phyloP scores from a whole-genome alignment of 2,797 vertebrate genomes.

The Molossus molossus region DNA sequence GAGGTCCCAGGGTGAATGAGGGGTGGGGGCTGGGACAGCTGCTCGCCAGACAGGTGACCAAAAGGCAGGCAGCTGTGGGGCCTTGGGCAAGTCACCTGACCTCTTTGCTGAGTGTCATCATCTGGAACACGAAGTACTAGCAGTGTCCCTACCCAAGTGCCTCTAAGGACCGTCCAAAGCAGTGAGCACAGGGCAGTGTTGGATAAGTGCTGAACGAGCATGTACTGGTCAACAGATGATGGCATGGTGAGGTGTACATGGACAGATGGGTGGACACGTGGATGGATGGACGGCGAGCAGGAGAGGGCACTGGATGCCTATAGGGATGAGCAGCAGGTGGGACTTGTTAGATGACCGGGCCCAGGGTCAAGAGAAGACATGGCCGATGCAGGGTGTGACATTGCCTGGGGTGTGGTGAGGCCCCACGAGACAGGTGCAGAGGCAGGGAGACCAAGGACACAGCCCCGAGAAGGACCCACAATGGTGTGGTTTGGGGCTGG shows the following conservation, averaged over 20 bases:
- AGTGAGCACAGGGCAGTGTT: neutral
- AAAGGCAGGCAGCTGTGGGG: neutral
- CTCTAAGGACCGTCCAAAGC: no score
- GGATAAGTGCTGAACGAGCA: neutral
- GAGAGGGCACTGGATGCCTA: neutral
- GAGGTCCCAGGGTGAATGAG: neutral
- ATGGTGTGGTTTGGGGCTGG: neutral
- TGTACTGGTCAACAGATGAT: neutral
- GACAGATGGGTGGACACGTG: rapidly evolving
- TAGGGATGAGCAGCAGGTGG: neutral
- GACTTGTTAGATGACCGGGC: neutral
- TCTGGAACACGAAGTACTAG: neutral
- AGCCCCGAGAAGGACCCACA: neutral
- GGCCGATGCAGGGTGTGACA: neutral
- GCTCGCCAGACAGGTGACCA: neutral
- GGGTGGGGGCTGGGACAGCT: neutral
- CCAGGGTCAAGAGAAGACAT: neutral
- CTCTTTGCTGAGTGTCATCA: neutral
- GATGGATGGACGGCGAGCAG: neutral
- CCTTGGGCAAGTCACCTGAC: neutral
- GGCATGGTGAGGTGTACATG: no score
- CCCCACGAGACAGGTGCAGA: neutral
- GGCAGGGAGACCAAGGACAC: neutral
- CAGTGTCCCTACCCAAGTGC: no score
- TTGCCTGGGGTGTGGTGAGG: neutral